Percentiles rank a stretch among this genome's conserved stretches.
phyloP scores from a whole-genome alignment of 2,797 vertebrate genomes.

The Spatula versicolor region DNA sequence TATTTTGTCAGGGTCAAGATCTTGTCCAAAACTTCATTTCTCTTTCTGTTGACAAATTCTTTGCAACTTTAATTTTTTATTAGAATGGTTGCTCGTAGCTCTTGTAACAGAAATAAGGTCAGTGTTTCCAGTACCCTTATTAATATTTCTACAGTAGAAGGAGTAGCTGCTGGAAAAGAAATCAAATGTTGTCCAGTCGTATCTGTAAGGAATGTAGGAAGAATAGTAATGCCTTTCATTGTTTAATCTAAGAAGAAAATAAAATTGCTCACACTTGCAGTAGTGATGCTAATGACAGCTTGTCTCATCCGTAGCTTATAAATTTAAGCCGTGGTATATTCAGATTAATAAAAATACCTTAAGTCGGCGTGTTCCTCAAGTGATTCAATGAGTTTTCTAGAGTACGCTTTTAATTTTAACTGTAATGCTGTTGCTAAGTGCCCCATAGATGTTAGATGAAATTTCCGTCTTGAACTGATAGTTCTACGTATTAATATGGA shows the following conservation, averaged over 20 bases:
- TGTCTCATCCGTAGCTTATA: background rate
- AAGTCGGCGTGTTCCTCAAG: background rate
- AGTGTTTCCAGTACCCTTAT: background rate
- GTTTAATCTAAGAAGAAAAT: background rate
- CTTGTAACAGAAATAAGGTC: background rate
- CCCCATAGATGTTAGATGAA: background rate
- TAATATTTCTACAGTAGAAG: background rate
- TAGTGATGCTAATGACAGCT: background rate
- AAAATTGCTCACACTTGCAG: background rate
- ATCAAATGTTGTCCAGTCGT: background rate
- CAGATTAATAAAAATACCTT: background rate
- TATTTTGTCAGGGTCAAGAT: background rate
- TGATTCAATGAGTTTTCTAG: background rate
- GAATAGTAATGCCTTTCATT: background rate
- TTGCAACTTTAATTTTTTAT: background rate
- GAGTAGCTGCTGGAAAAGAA: background rate
- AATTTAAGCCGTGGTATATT: background rate
- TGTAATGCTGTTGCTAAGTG: background rate
- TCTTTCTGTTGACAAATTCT: background rate
- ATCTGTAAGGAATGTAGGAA: background rate
- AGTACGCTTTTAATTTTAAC: background rate
- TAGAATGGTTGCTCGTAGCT: background rate
- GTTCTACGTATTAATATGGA: background rate
- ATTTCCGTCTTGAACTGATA: background rate
- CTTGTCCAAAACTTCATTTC: background rate